phyloP scores from a whole-genome alignment of 1,140 invertebrate species.

The Calephelis nemesis region DNA sequence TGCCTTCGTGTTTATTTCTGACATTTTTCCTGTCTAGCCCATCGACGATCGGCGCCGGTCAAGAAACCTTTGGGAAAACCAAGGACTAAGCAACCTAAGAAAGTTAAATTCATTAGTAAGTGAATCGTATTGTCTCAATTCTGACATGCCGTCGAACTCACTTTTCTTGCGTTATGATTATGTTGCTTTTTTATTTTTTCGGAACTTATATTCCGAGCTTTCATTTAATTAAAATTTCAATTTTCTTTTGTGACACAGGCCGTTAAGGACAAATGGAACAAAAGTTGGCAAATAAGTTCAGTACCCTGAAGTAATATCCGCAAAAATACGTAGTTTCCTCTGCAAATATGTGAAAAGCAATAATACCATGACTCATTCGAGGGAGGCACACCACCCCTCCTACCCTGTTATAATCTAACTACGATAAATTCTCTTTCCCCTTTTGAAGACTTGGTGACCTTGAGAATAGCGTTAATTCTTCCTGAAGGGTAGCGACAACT shows the following conservation, averaged over 20 bases:
- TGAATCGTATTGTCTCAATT: constrained; percentile 50
- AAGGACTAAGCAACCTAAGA: constrained; percentile 90
- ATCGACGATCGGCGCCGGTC: constrained; percentile 84
- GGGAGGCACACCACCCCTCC: constrained; percentile 26
- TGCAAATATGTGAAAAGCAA: constrained; percentile 28
- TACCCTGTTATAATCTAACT: constrained; percentile 29
- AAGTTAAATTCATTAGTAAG: constrained; percentile 94
- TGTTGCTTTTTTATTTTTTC: not conserved
- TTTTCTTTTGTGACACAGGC: not conserved
- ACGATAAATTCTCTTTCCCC: constrained; percentile 14
- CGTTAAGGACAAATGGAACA: not conserved
- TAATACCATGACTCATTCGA: constrained; percentile 39
- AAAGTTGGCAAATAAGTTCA: not conserved
- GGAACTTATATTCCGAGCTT: constrained; percentile 13
- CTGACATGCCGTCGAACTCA: not conserved
- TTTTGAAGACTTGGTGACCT: constrained; percentile 39
- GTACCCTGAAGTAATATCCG: not conserved
- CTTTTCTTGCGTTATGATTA: not conserved
- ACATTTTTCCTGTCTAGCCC: constrained; percentile 65
- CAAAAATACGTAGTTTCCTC: constrained; percentile 1
- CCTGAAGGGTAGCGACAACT: constrained; percentile 34
- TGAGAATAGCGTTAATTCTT: constrained; percentile 48
- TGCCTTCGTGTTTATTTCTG: constrained; percentile 34
- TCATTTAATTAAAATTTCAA: not conserved
- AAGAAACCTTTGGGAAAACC: constrained; percentile 88